These are phyloP conservation scores for Lampropteryx suffumata DNA, from an alignment of 2,888 invertebrate genomes.

Conservation along the genomic window DNA sequence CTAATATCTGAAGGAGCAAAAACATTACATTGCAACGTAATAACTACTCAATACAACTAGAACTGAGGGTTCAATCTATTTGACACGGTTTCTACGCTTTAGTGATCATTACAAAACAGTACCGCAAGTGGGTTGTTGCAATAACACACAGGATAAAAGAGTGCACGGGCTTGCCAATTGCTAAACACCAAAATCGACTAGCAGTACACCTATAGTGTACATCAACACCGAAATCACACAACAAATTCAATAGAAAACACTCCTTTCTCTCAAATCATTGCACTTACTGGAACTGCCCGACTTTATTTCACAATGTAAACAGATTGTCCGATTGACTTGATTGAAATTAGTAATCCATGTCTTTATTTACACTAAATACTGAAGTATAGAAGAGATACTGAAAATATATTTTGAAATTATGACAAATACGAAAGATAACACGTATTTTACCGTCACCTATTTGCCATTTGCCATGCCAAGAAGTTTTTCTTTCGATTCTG, in stretches of 20 bases:
- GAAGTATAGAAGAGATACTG: too few species aligned
- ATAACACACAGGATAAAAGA: constrained; percentile 37
- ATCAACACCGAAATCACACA: constrained; percentile 55
- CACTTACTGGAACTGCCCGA: constrained; percentile 53
- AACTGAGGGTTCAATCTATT: constrained; percentile 54
- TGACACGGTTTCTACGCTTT: constrained; percentile 81
- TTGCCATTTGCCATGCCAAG: constrained; percentile 63
- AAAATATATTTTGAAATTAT: constrained; percentile 42
- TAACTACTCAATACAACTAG: constrained; percentile 43
- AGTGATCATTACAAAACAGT: constrained; percentile 76
- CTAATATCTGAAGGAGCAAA: constrained; percentile 34
- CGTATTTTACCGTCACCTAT: constrained; percentile 68
- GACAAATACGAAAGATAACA: constrained; percentile 61
- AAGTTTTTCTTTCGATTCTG: constrained; percentile 71
- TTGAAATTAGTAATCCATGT: constrained; percentile 40
- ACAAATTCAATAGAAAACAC: constrained; percentile 60
- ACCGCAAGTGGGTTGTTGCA: constrained; percentile 58
- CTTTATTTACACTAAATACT: constrained; percentile 39
- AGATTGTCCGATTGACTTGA: constrained; percentile 53
- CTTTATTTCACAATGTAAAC: constrained; percentile 75
- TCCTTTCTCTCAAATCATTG: constrained; percentile 63
- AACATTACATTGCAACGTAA: constrained; percentile 38
- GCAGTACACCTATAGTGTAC: constrained; percentile 42
- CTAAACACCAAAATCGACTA: constrained; percentile 47
- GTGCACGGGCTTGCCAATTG: constrained; percentile 26